Percentiles rank a stretch among this genome's conserved stretches.
These are phyloP conservation scores for Latrodectus hesperus DNA, from an alignment of 2,888 invertebrate species.

Conservation along the genomic window DNA sequence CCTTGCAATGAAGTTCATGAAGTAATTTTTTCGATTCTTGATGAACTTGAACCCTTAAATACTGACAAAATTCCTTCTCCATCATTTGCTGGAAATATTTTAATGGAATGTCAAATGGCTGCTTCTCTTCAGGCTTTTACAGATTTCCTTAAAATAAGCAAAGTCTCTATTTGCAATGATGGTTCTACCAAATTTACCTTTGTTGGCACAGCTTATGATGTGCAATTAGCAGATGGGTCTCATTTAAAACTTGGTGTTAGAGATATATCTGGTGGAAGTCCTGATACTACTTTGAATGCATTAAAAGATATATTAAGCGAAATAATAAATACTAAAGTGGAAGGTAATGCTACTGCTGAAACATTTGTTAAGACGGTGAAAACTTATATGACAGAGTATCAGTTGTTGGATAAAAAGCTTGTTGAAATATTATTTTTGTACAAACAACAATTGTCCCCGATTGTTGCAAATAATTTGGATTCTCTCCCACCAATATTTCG, in stretches of 20 bases:
- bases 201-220: constrained; percentile 46
- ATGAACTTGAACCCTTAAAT: constrained; percentile 58
- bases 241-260: constrained; percentile 51
- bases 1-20: constrained; percentile 65
- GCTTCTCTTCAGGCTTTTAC: constrained; percentile 53
- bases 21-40: constrained; percentile 52
- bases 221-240: constrained; percentile 49
- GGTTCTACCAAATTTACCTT: constrained; percentile 40
- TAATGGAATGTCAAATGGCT: constrained; percentile 62
- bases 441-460: constrained; percentile 58
- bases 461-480: constrained; percentile 29
- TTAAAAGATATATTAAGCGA: constrained; percentile 57
- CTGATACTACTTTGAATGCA: constrained; percentile 54
- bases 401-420: constrained; percentile 48
- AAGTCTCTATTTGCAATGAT: constrained; percentile 63
- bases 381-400: constrained; percentile 12
- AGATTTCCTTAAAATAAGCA: constrained; percentile 46
- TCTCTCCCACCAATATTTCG: constrained; percentile 25
- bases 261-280: constrained; percentile 56
- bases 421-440: constrained; percentile 62
- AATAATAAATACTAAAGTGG: constrained; percentile 50
- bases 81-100: constrained; percentile 66
- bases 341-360: constrained; percentile 28
- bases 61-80: constrained; percentile 64
- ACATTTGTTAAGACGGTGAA: constrained; percentile 28